A percentile compares a stretch with the other conserved stretches of the same genome.
These are phyloP conservation scores for Drosophila fuyamai DNA, from an alignment of 1,140 invertebrate genomes.

Conservation along the genomic window DNA sequence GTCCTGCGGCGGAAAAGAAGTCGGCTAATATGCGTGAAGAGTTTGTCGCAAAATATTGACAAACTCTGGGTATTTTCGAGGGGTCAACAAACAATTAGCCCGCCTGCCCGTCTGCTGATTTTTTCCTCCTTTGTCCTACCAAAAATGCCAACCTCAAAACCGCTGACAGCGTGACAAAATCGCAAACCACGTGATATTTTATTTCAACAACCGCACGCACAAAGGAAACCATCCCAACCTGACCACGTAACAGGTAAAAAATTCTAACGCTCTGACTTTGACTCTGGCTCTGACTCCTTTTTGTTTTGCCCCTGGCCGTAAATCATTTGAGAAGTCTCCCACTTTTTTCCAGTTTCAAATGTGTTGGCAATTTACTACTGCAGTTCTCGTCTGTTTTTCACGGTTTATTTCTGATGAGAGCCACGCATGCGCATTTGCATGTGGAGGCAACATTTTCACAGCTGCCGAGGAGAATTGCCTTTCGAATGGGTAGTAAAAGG, in stretches of 20 bases:
- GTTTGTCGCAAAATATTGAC: slow-evolving; percentile 82
- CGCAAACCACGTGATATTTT: slow-evolving; percentile 84
- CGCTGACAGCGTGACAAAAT: slow-evolving; percentile 84
- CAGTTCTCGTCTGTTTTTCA: slow-evolving; percentile 18
- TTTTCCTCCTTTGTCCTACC: slow-evolving; percentile 5
- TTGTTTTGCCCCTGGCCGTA: slow-evolving; percentile 29
- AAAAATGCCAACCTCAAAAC: slow-evolving; percentile 63
- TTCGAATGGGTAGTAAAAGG: slow-evolving; percentile 2
- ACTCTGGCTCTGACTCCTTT: slow-evolving; percentile 3
- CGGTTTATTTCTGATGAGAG: slow-evolving; percentile 29
- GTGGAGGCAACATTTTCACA: slow-evolving; percentile 54
- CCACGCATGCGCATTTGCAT: slow-evolving; percentile 75
- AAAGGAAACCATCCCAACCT: slow-evolving; percentile 21
- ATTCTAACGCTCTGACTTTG: not conserved
- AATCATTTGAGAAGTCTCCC: slow-evolving; percentile 36
- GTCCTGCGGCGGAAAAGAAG: slow-evolving; percentile 12
- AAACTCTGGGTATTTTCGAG: slow-evolving; percentile 59
- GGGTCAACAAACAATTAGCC: slow-evolving; percentile 64
- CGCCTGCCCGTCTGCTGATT: slow-evolving; percentile 35
- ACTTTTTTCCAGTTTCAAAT: slow-evolving; percentile 8
- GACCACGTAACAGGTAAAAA: slow-evolving; percentile 61
- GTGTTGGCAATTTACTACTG: slow-evolving; percentile 19
- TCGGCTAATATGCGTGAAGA: slow-evolving; percentile 70
- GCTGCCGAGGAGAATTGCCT: slow-evolving; percentile 9
- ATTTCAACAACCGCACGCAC: slow-evolving; percentile 75